Evolutionary conservation across 2,888 invertebrate genomes (phyloP).

Genomic region (Liopterus haemorrhoidalis): DNA sequence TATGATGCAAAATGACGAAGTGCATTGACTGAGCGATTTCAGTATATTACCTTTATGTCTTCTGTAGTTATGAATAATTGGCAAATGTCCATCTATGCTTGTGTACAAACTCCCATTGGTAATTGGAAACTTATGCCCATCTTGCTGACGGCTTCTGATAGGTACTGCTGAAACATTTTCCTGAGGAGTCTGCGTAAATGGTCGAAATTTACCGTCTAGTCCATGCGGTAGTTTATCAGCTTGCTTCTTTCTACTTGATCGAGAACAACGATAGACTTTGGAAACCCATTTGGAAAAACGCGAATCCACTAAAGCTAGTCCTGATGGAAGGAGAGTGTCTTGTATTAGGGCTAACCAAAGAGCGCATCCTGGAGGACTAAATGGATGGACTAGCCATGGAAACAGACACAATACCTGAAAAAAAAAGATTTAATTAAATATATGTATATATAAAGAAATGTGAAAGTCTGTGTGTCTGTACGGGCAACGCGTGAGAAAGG

Average conservation of each 20-base stretch:
- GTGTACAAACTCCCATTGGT: constrained; percentile 55
- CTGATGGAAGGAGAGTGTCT: constrained; percentile 52
- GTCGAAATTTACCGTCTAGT: constrained; percentile 56
- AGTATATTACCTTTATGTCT: constrained; percentile 39
- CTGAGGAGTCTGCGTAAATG: constrained; percentile 48
- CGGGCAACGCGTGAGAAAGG: too few species aligned
- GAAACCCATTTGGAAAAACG: constrained; percentile 53
- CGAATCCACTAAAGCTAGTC: constrained; percentile 53
- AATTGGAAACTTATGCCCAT: constrained; percentile 53
- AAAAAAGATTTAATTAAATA: constrained; percentile 9
- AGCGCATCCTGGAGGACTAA: constrained; percentile 50
- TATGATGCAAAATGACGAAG: too few species aligned
- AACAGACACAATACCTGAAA: constrained; percentile 50
- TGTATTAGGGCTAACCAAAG: constrained; percentile 54
- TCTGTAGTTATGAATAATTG: constrained; percentile 49
- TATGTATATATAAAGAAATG: background rate
- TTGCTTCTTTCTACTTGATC: constrained; percentile 34
- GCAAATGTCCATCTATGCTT: constrained; percentile 49
- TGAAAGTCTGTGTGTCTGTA: too few species aligned
- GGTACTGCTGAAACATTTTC: constrained; percentile 38
- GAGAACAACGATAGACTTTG: constrained; percentile 46
- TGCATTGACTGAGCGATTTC: too few species aligned
- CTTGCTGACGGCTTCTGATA: constrained; percentile 36
- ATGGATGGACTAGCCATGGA: constrained; percentile 47
- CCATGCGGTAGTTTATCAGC: constrained; percentile 47